Percentiles rank a stretch among this genome's conserved stretches.
Evolutionary conservation across 2,888 invertebrate species (phyloP).

Genomic region (Priocnemis perturbator): DNA sequence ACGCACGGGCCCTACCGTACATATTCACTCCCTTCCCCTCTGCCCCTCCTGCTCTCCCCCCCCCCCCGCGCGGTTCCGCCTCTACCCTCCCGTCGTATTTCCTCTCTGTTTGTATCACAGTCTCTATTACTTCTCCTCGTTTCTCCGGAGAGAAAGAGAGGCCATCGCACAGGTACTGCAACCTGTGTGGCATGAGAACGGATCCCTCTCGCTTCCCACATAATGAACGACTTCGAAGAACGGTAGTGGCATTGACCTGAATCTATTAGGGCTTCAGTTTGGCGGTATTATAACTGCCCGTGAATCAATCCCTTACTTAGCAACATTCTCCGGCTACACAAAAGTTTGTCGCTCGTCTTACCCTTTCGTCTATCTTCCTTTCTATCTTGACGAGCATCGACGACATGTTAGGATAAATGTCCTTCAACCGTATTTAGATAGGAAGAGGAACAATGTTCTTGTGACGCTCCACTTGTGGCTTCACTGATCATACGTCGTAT

Average conservation of each 20-base stretch:
- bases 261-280: conserved; percentile 62
- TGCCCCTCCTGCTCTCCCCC: conserved; percentile 15
- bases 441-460: too few relatives aligned
- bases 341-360: conserved; percentile 35
- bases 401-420: too few relatives aligned
- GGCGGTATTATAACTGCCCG: conserved; percentile 61
- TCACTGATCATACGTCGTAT: too few relatives aligned
- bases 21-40: background rate
- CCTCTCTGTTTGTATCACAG: too few relatives aligned
- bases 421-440: too few relatives aligned
- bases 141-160: conserved; percentile 8
- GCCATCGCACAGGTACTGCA: conserved; percentile 49
- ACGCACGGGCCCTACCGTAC: too few relatives aligned
- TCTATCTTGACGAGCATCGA: too few relatives aligned
- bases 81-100: too few relatives aligned
- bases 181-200: conserved; percentile 61
- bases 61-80: too few relatives aligned
- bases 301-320: conserved; percentile 63
- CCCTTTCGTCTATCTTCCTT: background rate
- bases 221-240: conserved; percentile 61
- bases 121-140: background rate
- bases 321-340: conserved; percentile 53
- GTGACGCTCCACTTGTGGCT: too few relatives aligned
- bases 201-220: conserved; percentile 57
- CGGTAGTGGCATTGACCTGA: conserved; percentile 64